Percentiles rank a stretch among this genome's conserved stretches.
These are phyloP conservation scores for Brachionus koreanus DNA, from an alignment of 1,140 invertebrate genomes.

Conservation along the genomic window DNA sequence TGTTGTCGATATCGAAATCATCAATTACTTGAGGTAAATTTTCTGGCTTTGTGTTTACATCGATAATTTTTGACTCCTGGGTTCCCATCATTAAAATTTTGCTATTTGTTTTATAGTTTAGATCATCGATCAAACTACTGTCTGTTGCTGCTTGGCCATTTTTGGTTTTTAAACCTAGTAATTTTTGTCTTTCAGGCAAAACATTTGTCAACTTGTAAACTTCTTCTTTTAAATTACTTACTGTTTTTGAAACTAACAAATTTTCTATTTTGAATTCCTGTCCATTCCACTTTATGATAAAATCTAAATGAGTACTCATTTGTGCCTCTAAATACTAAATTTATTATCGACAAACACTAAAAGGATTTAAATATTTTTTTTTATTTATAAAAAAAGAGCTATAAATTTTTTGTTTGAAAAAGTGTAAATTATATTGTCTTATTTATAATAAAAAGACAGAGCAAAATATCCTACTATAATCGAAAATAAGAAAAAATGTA, in stretches of 20 bases:
- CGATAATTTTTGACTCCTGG: conserved; percentile 80
- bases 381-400: too few relatives aligned
- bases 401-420: too few relatives aligned
- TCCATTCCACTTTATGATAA: conserved; percentile 78
- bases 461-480: too few relatives aligned
- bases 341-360: neutral
- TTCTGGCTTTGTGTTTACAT: conserved; percentile 62
- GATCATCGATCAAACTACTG: neutral
- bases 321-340: neutral
- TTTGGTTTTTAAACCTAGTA: conserved; percentile 85
- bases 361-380: neutral
- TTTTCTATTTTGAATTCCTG: conserved; percentile 73
- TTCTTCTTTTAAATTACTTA: conserved; percentile 65
- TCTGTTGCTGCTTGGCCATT: conserved; percentile 61
- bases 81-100: conserved; percentile 97
- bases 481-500: neutral
- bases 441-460: too few relatives aligned
- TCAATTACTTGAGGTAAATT: conserved; percentile 70
- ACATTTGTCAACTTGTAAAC: conserved; percentile 78
- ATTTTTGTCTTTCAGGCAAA: conserved; percentile 81
- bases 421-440: too few relatives aligned
- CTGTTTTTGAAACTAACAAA: conserved; percentile 60
- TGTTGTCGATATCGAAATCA: conserved; percentile 70
- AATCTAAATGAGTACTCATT: conserved; percentile 29
- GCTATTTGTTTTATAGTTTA: conserved; percentile 74